Evolutionary conservation across 2,113 vertebrate species (phyloP).

Genomic region (Mugil cephalus): DNA sequence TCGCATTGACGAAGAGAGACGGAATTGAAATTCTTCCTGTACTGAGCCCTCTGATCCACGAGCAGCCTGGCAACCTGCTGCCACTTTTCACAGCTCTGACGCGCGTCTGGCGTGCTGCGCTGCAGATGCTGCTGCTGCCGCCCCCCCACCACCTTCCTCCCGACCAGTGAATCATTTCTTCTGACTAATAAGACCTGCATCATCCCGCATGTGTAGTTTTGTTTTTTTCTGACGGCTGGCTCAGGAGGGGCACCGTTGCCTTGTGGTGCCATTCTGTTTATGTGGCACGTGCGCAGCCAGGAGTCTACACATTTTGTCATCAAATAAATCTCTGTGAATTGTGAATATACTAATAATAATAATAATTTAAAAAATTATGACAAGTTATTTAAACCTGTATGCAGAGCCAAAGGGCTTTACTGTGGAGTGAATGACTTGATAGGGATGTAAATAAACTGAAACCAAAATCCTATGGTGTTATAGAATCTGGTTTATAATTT

Average conservation of each 20-base stretch:
- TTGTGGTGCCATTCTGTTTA: background rate
- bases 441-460: no score
- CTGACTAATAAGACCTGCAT: conserved; percentile 18
- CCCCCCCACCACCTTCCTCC: background rate
- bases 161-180: conserved; percentile 37
- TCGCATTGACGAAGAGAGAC: conserved; percentile 13
- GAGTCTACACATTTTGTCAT: background rate
- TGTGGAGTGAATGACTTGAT: background rate
- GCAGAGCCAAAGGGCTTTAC: no score
- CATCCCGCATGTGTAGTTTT: conserved; percentile 8
- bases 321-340: background rate
- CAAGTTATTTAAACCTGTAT: background rate
- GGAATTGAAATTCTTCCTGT: conserved; percentile 21
- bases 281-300: conserved; percentile 5
- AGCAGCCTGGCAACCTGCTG: conserved; percentile 39
- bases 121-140: conserved; percentile 50
- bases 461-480: no score
- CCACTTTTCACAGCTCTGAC: conserved; percentile 52
- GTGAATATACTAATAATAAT: no score
- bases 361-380: no score
- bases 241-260: background rate
- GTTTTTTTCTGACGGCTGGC: background rate
- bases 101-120: conserved; percentile 47
- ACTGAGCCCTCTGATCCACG: conserved; percentile 9
- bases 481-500: no score